A percentile compares a stretch with the other conserved stretches of the same genome.
phyloP scores from a whole-genome alignment of 2,888 invertebrate species.

The Kuschelorhynchus macadamiae region DNA sequence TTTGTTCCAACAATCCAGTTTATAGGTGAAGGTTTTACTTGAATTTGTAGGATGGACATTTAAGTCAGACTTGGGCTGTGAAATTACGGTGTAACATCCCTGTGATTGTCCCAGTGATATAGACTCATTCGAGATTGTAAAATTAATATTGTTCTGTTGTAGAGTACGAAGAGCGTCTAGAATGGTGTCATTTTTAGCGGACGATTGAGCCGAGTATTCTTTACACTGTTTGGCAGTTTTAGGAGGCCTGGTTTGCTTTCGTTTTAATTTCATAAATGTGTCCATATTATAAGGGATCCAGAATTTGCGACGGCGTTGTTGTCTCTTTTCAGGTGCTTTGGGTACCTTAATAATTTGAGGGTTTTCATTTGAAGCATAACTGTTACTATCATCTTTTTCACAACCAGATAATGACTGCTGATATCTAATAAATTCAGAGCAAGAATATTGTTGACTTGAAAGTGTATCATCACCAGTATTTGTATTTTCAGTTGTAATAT shows the following conservation, averaged over 20 bases:
- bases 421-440: no score
- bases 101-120: conserved; percentile 19
- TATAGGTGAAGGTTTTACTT: conserved; percentile 1
- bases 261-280: conserved; percentile 16
- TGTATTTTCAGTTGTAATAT: no score
- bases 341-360: no score
- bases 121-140: conserved; percentile 56
- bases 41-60: not conserved
- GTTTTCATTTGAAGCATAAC: no score
- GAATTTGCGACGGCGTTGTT: conserved; percentile 20
- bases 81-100: not conserved
- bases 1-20: conserved; percentile 22
- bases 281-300: conserved; percentile 24
- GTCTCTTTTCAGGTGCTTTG: not conserved
- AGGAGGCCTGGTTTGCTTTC: not conserved
- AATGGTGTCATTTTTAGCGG: conserved; percentile 42
- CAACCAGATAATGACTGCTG: no score
- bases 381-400: no score
- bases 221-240: not conserved
- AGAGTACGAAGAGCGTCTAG: conserved; percentile 54
- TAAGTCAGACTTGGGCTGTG: conserved; percentile 3
- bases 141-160: conserved; percentile 56
- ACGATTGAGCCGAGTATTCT: not conserved
- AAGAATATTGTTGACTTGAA: no score
- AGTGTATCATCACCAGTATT: no score